Conservation (phyloP, 2,797 vertebrate species). For the Hypotaenidia philippensis region DNA sequence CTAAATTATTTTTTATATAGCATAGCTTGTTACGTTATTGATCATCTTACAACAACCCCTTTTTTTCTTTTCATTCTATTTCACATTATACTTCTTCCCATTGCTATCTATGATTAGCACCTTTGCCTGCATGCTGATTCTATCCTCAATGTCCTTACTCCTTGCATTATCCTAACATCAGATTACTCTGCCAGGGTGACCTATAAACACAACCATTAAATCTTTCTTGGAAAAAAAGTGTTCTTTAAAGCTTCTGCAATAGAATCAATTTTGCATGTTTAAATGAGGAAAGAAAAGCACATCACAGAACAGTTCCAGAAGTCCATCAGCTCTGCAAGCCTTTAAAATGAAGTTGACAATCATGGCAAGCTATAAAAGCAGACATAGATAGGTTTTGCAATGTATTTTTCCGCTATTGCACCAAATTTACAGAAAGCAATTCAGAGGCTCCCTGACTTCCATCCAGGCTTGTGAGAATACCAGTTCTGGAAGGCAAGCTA, state of each 20-base stretch:
- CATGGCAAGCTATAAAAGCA: not conserved
- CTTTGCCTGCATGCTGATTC: not conserved
- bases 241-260: not conserved
- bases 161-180: not conserved
- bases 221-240: not conserved
- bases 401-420: not conserved
- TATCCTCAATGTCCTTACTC: not conserved
- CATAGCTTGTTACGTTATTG: not conserved
- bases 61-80: not conserved
- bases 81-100: not conserved
- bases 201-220: not conserved
- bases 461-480: not conserved
- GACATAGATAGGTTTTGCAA: not conserved
- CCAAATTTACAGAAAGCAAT: not conserved
- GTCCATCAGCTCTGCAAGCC: not conserved
- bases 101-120: not conserved
- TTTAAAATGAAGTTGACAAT: not conserved
- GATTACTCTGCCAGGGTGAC: not conserved
- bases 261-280: not conserved
- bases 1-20: not conserved
- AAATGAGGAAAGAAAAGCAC: not conserved
- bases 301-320: not conserved
- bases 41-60: not conserved
- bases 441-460: not conserved
- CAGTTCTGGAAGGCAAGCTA: not conserved